phyloP scores from a whole-genome alignment of 2,888 invertebrate genomes.

The Masnerella sp. region DNA sequence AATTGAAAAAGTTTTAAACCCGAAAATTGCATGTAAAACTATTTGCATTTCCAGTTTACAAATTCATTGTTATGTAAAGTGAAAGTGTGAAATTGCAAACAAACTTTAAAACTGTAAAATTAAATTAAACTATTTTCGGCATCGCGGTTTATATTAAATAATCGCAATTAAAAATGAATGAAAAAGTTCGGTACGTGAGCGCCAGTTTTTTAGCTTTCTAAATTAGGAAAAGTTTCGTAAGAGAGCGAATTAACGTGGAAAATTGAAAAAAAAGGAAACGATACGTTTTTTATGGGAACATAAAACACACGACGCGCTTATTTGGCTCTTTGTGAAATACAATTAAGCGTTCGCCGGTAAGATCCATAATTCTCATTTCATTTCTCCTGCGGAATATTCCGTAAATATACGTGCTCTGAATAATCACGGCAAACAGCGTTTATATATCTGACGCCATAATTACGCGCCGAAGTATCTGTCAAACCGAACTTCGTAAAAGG shows the following conservation, averaged over 20 bases:
- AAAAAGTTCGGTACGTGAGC: too few species aligned
- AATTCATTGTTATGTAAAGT: too few species aligned
- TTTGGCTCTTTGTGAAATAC: constrained; percentile 37
- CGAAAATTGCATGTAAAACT: too few species aligned
- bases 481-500: background rate
- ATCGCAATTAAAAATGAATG: too few species aligned
- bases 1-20: too few species aligned
- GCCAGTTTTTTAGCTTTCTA: background rate
- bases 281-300: constrained; percentile 19
- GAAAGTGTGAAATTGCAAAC: too few species aligned
- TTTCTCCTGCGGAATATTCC: constrained; percentile 40
- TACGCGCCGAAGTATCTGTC: constrained; percentile 11
- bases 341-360: constrained; percentile 37
- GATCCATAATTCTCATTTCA: constrained; percentile 43
- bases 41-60: too few species aligned
- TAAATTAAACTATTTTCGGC: too few species aligned
- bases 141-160: too few species aligned
- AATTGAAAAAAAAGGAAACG: constrained; percentile 14
- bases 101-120: too few species aligned
- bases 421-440: constrained; percentile 40
- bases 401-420: constrained; percentile 52
- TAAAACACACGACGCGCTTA: constrained; percentile 28
- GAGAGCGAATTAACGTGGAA: constrained; percentile 13
- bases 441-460: constrained; percentile 26
- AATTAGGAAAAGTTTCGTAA: background rate